Percentiles rank a stretch among this genome's conserved stretches.
Evolutionary conservation across 2,888 invertebrate species (phyloP).

Genomic region (Microplitis deprimator): DNA sequence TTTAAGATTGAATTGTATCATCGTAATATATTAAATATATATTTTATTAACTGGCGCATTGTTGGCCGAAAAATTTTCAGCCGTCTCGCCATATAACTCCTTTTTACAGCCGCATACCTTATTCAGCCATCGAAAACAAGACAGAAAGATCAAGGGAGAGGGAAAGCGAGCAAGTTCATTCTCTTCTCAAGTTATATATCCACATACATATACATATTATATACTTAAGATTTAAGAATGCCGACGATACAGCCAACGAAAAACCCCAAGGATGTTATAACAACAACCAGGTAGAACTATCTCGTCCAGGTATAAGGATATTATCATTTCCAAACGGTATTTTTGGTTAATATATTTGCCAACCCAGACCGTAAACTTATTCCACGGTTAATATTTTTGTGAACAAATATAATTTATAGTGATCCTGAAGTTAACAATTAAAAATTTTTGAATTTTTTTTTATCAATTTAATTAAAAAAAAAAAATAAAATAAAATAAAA

Average conservation of each 20-base stretch:
- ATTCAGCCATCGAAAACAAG: conserved; percentile 28
- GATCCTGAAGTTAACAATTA: no score
- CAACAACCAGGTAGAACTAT: conserved; percentile 20
- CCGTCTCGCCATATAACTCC: conserved; percentile 27
- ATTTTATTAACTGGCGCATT: not conserved
- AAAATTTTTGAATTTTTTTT: no score
- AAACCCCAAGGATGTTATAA: conserved; percentile 13
- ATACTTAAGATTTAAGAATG: not conserved
- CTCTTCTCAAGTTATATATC: conserved; percentile 17
- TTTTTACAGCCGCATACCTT: conserved; percentile 36
- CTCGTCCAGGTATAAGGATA: conserved; percentile 26
- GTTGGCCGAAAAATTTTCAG: conserved; percentile 25
- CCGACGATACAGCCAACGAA: conserved; percentile 8
- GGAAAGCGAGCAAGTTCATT: not conserved
- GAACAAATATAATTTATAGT: conserved; percentile 21
- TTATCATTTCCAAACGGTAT: conserved; percentile 16
- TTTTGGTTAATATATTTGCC: conserved; percentile 20
- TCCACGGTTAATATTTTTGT: not conserved
- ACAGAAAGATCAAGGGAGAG: not conserved
- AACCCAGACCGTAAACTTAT: not conserved
- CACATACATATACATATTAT: not conserved
- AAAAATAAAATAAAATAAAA: not conserved
- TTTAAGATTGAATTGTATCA: not conserved
- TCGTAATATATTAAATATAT: not conserved
- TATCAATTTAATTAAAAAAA: no score